phyloP scores from a whole-genome alignment of 2,888 invertebrate genomes.

The Tromatobia lineatoria region DNA sequence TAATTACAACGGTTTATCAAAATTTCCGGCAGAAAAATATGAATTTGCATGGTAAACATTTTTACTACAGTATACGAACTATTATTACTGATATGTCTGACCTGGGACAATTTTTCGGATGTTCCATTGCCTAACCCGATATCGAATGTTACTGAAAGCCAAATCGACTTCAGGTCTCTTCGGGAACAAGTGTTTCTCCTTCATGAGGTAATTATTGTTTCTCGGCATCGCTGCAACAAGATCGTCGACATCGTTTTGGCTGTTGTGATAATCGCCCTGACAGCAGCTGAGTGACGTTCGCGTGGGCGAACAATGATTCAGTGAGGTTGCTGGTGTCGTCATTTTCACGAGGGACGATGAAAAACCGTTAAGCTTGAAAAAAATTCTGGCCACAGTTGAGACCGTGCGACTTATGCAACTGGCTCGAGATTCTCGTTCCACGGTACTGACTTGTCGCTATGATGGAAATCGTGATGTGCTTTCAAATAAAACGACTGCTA shows the following conservation, averaged over 20 bases:
- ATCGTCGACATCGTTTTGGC: constrained; percentile 79
- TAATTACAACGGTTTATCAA: too few species aligned
- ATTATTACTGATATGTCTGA: constrained; percentile 83
- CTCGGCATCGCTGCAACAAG: constrained; percentile 68
- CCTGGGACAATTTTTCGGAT: constrained; percentile 87
- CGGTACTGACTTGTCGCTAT: not conserved
- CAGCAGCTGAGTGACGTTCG: constrained; percentile 83
- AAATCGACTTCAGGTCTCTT: constrained; percentile 89
- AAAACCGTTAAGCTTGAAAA: not conserved
- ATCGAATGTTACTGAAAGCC: constrained; percentile 90
- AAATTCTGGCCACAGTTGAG: not conserved
- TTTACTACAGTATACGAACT: not conserved
- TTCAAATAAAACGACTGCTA: not conserved
- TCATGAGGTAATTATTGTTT: constrained; percentile 79
- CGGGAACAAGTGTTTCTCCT: constrained; percentile 86
- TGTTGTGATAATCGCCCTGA: constrained; percentile 79
- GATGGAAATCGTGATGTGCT: not conserved
- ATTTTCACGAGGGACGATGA: constrained; percentile 60
- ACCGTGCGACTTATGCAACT: constrained; percentile 25
- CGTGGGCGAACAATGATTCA: constrained; percentile 80
- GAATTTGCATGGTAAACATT: too few species aligned
- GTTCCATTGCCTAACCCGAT: constrained; percentile 88
- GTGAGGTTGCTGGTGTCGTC: constrained; percentile 71
- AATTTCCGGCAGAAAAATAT: too few species aligned
- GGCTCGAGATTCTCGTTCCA: constrained; percentile 13